Base-by-base conservation (phyloP, 2,113 vertebrate species). In the Gobio gobio region DNA sequence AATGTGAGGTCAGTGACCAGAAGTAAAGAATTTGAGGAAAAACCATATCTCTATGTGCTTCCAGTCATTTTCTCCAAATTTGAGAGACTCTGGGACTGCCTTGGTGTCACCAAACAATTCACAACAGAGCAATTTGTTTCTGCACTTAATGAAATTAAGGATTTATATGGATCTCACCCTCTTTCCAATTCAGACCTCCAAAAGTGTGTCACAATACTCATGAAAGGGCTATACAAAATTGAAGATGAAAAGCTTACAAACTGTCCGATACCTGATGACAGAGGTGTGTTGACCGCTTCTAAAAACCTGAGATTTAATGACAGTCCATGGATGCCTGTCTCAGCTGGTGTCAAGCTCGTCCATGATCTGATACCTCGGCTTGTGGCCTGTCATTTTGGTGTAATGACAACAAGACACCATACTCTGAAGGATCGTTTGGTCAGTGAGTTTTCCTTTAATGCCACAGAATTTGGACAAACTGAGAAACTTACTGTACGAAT, bases 401-500 rank as follows among this genome's bases (percentile, higher is more conserved):
- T 97, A 33, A 86, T 78, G 40, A 96, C 96, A 85, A 96, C 91
- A 74, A 91, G 88, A 40, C 94, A 95, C 82, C 82, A 87, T 75
- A 92, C 92, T 10, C 76, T 97, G 80, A 14, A 93, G 75, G 90
- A 59, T 18, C 9, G 26, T 20, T 73, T 36, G 14, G 82, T 92
- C 45, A 56, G 33, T 7, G 83, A 83, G 61, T 82, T 94, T 54
- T 93, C 89, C 1, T 51, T 83, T 33, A 93, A 93, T 88, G 82
- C 51, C 0, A 91, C 92, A 84, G 85, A 93, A 5, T 97, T 97
- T 92, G 93, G 94, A 85, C 94, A 96, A 78, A 90, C 45, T 3
- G 96, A 97, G 88, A 68, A 96, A n/a, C 90, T 97, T 43, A 91
- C 94, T 1, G 93, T 94, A 45, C 86, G 94, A 18, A 92, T 97